Evolutionary conservation across 2,888 invertebrate genomes (phyloP).

Genomic region (Hesperia comma): DNA sequence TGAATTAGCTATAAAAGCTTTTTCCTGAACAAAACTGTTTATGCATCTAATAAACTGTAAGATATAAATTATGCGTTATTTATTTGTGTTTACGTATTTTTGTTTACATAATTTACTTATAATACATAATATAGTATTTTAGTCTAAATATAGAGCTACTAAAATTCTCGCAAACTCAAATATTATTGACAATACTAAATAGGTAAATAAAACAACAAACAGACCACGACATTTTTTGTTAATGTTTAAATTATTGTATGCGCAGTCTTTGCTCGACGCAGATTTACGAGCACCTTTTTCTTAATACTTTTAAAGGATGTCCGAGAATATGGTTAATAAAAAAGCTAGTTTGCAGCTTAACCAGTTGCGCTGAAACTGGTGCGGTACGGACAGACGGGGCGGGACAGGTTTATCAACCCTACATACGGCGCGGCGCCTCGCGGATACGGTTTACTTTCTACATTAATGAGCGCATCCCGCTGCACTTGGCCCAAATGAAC

Average conservation of each 20-base stretch:
- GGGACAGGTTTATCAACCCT: slow-evolving; percentile 74
- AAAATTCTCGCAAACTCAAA: too few species aligned
- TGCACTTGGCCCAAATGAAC: slow-evolving; percentile 51
- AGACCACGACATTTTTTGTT: too few species aligned
- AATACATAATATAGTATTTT: too few species aligned
- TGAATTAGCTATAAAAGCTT: slow-evolving; percentile 9
- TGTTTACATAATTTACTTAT: too few species aligned
- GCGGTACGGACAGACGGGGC: slow-evolving; percentile 51
- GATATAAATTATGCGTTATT: too few species aligned
- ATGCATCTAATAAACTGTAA: too few species aligned
- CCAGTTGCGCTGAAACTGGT: slow-evolving; percentile 73
- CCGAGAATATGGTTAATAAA: slow-evolving; percentile 62
- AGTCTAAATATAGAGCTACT: too few species aligned
- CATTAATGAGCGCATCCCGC: slow-evolving; percentile 72
- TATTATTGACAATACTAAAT: too few species aligned
- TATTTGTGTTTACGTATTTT: too few species aligned
- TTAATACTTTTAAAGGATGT: slow-evolving; percentile 21
- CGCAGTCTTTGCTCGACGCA: not conserved
- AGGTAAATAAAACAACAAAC: too few species aligned
- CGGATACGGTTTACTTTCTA: slow-evolving; percentile 81
- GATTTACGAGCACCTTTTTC: slow-evolving; percentile 4
- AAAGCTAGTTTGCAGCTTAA: slow-evolving; percentile 64
- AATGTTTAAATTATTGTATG: too few species aligned
- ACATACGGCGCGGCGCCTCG: slow-evolving; percentile 71
- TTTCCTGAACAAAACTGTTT: not conserved